Evolutionary conservation across 2,888 invertebrate species (phyloP), one percentile per base, ranked within the genome.

Genomic region (Chironomus riparius): DNA sequence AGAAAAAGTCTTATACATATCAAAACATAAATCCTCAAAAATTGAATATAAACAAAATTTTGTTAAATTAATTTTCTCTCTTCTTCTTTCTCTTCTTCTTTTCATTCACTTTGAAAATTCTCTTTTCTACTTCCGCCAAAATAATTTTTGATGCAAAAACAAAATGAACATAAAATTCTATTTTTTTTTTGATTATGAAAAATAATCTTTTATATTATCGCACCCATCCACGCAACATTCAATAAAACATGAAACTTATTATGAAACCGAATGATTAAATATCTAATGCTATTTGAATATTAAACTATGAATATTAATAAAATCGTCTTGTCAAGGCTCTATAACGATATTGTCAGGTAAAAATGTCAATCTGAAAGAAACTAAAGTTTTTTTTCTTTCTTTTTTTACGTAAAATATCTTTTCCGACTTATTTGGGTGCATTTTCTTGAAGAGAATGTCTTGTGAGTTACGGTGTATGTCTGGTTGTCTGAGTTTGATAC

Each of bases 331-430:
- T 80, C 81, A 82, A 84, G 84, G 84, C 83, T 82, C 84, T 80
- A 83, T 83, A n/a, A 22, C 72, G 24, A 50, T 74, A 81, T 80
- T 84, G 82, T 84, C 84, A 84, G 84, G 84, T 84, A 84, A 84
- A 80, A 78, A 78, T 77, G 48, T 24, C 48, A 22, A 76, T 69
- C 21, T 28, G 76, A 69, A 76, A n/a, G 69, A 65, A 47, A 38
- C 47, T 21, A 72, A 28, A 15, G 7, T 38, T 72, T 62, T 28
- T 24, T 72, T 62, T n/a, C n/a, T 18, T 72, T 12, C 61, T 38
- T 38, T 72, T 74, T 74, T 74, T 12, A 18, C 61, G 15, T 13
- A 24, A 38, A 62, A 28, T 72, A 61, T 21, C 10, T 13, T 50
- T 56, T 71, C 50, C 15, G 18, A n/a, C 12, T n/a, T n/a, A n/a